Conservation (phyloP, 2,113 vertebrate genomes). For the Sinosuthora webbiana region DNA sequence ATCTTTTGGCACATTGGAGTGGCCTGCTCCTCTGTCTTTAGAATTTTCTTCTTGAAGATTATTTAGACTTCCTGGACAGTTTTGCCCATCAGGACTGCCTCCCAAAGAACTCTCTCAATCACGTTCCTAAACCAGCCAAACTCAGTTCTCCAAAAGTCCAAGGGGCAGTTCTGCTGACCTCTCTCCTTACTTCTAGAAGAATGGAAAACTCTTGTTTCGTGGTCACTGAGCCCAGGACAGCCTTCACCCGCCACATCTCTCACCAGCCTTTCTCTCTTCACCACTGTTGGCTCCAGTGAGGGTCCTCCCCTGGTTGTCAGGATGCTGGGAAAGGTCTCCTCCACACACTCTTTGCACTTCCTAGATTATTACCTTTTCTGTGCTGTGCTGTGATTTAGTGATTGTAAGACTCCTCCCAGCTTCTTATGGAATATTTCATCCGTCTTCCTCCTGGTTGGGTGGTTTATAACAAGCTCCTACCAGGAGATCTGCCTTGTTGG, state of each 20-base stretch:
- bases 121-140: accelerated
- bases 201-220: background rate
- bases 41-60: background rate
- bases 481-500: background rate
- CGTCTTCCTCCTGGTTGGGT: background rate
- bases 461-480: background rate
- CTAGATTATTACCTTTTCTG: background rate
- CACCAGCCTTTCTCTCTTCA: background rate
- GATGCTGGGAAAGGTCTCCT: background rate
- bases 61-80: background rate
- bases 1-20: background rate
- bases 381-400: background rate
- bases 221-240: accelerated
- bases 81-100: background rate
- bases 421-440: background rate
- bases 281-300: background rate
- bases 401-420: background rate
- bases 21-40: background rate
- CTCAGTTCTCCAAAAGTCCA: background rate
- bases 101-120: too few species aligned
- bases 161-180: background rate
- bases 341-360: background rate
- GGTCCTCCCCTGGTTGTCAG: background rate
- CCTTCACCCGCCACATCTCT: background rate
- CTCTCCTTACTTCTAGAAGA: background rate